Evolutionary conservation across 2,113 vertebrate genomes (phyloP).

Genomic region (Phylloscopus whistleri): DNA sequence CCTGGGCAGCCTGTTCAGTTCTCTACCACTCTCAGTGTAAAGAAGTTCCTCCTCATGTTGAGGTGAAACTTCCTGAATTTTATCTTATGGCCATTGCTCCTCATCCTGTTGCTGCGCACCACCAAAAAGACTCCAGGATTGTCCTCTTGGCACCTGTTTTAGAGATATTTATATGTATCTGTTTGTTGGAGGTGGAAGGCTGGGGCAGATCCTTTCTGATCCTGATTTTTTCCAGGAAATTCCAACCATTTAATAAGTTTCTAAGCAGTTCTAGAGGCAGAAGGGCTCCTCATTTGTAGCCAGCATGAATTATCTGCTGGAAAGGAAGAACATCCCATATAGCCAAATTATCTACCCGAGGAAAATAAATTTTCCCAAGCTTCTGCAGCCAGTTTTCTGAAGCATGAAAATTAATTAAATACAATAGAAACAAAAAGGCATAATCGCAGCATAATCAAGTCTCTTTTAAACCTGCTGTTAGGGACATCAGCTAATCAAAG

Average conservation of each 20-base stretch:
- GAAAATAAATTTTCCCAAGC: background rate
- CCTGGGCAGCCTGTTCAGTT: background rate
- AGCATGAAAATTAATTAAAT: conserved; percentile 19
- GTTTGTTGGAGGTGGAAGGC: background rate
- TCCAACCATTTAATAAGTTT: background rate
- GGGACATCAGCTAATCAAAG: background rate
- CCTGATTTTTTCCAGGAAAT: background rate
- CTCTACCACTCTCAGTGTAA: background rate
- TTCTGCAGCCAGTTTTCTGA: conserved; percentile 10
- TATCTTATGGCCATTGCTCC: background rate
- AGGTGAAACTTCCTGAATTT: background rate
- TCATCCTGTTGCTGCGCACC: background rate
- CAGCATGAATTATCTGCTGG: background rate
- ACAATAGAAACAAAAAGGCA: background rate
- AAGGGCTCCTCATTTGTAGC: background rate
- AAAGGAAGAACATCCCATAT: background rate
- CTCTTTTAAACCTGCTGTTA: background rate
- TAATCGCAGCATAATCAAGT: conserved; percentile 21
- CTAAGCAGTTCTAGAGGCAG: background rate
- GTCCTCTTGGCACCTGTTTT: background rate
- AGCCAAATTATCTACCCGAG: background rate
- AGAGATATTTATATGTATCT: background rate
- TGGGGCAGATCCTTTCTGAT: background rate
- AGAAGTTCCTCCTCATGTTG: background rate
- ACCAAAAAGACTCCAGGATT: background rate